Evolutionary conservation across 2,113 vertebrate species (phyloP).

Genomic region (Dipodomys spectabilis): DNA sequence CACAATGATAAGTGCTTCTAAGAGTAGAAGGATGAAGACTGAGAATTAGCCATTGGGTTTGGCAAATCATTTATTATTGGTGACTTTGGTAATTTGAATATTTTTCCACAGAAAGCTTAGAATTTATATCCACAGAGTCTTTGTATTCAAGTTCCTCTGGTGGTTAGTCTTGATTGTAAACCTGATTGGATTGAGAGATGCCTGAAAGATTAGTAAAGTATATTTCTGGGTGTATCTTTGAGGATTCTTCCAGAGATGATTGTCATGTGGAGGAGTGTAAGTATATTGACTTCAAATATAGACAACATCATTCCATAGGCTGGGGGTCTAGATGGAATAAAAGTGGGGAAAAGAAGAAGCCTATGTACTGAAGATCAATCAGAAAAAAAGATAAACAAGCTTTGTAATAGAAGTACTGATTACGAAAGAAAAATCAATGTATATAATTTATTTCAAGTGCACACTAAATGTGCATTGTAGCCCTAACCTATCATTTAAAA

Average conservation of each 20-base stretch:
- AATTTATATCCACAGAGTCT: too few species aligned
- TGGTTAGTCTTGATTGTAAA: too few species aligned
- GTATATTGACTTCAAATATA: too few species aligned
- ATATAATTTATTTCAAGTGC: slow-evolving; percentile 32
- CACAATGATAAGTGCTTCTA: neutral
- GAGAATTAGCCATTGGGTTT: neutral
- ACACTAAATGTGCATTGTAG: neutral
- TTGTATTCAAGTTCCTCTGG: too few species aligned
- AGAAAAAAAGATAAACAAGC: slow-evolving; percentile 49
- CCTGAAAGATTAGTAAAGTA: too few species aligned
- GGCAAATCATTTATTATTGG: neutral
- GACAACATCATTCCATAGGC: too few species aligned
- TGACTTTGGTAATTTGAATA: neutral
- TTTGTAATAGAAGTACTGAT: slow-evolving; percentile 7
- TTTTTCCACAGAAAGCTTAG: too few species aligned
- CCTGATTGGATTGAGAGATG: too few species aligned
- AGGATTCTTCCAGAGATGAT: too few species aligned
- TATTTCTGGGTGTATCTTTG: too few species aligned
- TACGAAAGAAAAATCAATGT: neutral
- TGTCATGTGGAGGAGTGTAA: too few species aligned
- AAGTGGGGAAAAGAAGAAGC: neutral
- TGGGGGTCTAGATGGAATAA: too few species aligned
- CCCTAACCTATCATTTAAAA: neutral
- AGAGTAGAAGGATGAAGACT: slow-evolving; percentile 21
- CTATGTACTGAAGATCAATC: neutral